phyloP scores from a whole-genome alignment of 2,113 vertebrate species.

The Oriolus oriolus region DNA sequence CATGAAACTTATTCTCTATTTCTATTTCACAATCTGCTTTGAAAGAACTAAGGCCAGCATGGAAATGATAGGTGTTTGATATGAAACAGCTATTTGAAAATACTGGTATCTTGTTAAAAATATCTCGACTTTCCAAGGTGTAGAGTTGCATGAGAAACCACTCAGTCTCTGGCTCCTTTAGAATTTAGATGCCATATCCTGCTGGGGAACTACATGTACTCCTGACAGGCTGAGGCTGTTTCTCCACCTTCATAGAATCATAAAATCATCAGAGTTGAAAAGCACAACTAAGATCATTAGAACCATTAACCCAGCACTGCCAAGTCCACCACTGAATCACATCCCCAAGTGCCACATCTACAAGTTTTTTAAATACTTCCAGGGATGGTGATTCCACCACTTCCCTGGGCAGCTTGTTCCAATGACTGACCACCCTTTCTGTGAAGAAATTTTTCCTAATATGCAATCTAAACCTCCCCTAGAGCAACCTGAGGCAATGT shows the following conservation, averaged over 20 bases:
- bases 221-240: background rate
- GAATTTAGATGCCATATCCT: background rate
- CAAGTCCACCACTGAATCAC: background rate
- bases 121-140: background rate
- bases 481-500: background rate
- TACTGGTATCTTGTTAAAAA: background rate
- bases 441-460: background rate
- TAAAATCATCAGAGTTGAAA: background rate
- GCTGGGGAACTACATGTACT: background rate
- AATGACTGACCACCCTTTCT: background rate
- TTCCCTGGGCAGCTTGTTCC: background rate
- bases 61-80: background rate
- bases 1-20: background rate
- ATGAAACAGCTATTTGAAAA: conserved; percentile 9
- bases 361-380: background rate
- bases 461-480: accelerated
- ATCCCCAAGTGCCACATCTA: background rate
- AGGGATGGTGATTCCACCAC: background rate
- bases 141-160: background rate
- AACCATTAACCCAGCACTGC: background rate
- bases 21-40: background rate
- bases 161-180: background rate
- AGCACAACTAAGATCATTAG: no score
- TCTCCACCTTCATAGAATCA: background rate
- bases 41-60: background rate